These are phyloP conservation scores for Glyptemys insculpta DNA, from an alignment of 2,797 vertebrate genomes.

Conservation along the genomic window DNA sequence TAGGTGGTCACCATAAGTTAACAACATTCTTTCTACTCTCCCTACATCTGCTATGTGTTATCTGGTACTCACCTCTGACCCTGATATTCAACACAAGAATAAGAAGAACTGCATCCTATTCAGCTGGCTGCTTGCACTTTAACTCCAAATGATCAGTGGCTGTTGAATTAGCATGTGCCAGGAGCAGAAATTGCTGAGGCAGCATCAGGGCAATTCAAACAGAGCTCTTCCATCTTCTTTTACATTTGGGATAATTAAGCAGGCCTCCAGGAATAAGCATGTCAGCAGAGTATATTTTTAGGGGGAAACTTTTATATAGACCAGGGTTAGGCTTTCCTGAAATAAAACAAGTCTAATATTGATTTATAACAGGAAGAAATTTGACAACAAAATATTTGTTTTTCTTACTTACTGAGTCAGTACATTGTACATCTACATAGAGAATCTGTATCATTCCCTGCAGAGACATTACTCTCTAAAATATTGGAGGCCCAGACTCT, in stretches of 20 bases:
- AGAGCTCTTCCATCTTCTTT: slow-evolving; percentile 8
- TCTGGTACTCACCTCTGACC: slow-evolving; percentile 72
- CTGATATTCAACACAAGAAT: slow-evolving; percentile 70
- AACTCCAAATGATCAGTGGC: slow-evolving; percentile 41
- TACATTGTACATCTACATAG: background rate
- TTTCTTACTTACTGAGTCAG: slow-evolving; percentile 37
- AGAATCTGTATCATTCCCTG: background rate
- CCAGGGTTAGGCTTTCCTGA: slow-evolving; percentile 1
- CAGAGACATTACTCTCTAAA: background rate
- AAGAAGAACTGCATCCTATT: slow-evolving; percentile 70
- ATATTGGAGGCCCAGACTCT: background rate
- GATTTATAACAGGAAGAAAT: background rate
- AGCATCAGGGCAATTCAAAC: slow-evolving; percentile 8
- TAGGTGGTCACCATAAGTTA: slow-evolving; percentile 70
- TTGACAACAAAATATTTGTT: slow-evolving; percentile 10
- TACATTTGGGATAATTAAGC: slow-evolving; percentile 36
- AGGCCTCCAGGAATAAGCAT: slow-evolving; percentile 35
- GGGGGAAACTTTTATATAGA: background rate
- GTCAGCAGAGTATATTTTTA: background rate
- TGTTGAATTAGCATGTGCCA: slow-evolving; percentile 51
- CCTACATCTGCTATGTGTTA: slow-evolving; percentile 68
- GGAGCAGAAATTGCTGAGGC: slow-evolving; percentile 50
- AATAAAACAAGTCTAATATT: background rate
- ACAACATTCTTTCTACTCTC: slow-evolving; percentile 67
- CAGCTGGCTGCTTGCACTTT: slow-evolving; percentile 55